These are phyloP conservation scores for Mus pahari DNA, from an alignment of 2,113 vertebrate genomes.

Conservation along the genomic window DNA sequence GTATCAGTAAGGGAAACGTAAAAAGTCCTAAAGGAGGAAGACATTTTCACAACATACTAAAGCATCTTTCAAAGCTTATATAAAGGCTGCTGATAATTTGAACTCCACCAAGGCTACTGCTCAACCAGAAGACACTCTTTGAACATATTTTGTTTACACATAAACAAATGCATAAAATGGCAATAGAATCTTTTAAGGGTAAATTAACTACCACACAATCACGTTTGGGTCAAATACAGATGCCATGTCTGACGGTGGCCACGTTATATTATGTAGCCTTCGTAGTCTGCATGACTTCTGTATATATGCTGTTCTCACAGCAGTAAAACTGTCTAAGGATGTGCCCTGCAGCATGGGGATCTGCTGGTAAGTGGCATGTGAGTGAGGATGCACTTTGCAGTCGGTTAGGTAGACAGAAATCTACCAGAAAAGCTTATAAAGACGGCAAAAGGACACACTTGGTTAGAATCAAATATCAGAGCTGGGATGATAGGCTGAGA, in stretches of 20 bases:
- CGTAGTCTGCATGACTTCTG: neutral
- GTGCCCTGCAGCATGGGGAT: neutral
- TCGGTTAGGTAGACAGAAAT: neutral
- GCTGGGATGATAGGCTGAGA: neutral
- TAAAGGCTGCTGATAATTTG: neutral
- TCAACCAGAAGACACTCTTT: neutral
- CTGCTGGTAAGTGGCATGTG: neutral
- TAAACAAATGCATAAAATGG: neutral
- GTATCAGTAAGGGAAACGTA: neutral
- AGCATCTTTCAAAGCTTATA: neutral
- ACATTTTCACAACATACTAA: neutral
- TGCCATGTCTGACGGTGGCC: neutral
- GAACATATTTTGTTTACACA: neutral
- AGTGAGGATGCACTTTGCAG: neutral
- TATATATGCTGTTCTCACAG: neutral
- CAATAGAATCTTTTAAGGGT: constrained; percentile 4
- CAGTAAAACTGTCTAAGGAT: neutral
- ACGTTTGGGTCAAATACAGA: neutral
- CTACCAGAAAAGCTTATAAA: neutral
- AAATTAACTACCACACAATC: neutral
- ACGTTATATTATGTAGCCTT: neutral
- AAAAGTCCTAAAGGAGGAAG: neutral
- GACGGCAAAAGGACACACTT: neutral
- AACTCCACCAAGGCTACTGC: neutral
- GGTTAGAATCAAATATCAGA: neutral